These are phyloP conservation scores for Dendroctonus valens DNA, from an alignment of 1,140 invertebrate species.

Conservation along the genomic window DNA sequence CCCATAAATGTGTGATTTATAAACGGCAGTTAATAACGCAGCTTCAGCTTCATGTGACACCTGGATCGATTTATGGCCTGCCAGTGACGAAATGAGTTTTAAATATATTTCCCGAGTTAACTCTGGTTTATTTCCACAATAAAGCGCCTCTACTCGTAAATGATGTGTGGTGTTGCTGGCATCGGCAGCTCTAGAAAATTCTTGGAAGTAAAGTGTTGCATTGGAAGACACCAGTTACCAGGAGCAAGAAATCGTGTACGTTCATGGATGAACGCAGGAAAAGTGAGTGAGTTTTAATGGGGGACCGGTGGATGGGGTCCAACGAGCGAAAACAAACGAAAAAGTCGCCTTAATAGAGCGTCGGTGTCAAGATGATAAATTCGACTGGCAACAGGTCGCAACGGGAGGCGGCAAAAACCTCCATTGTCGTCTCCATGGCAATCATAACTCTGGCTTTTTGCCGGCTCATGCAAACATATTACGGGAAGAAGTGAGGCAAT, in stretches of 20 bases:
- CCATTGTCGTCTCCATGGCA: slow-evolving; percentile 31
- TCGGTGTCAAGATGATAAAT: slow-evolving; percentile 33
- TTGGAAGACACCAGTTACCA: not conserved
- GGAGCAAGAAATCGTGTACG: not conserved
- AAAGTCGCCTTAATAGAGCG: slow-evolving; percentile 29
- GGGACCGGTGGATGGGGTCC: slow-evolving; percentile 23
- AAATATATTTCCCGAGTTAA: not conserved
- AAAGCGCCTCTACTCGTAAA: not conserved
- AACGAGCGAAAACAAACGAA: slow-evolving; percentile 22
- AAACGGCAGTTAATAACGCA: slow-evolving; percentile 11
- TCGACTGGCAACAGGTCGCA: slow-evolving; percentile 30
- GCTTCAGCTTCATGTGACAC: slow-evolving; percentile 13
- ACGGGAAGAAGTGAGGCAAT: slow-evolving; percentile 29
- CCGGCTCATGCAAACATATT: slow-evolving; percentile 24
- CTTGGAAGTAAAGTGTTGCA: not conserved
- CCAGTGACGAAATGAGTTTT: slow-evolving; percentile 9
- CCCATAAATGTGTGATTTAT: slow-evolving; percentile 14
- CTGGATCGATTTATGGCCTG: slow-evolving; percentile 4
- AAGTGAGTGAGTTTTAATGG: slow-evolving; percentile 20
- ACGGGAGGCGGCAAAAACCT: slow-evolving; percentile 24
- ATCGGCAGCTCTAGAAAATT: not conserved
- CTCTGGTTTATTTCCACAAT: not conserved
- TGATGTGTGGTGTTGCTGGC: not conserved
- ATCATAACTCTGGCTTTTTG: slow-evolving; percentile 30
- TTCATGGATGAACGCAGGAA: not conserved